Conservation (phyloP, 2,113 vertebrate species). For the Chaetorhynchus papuensis region DNA sequence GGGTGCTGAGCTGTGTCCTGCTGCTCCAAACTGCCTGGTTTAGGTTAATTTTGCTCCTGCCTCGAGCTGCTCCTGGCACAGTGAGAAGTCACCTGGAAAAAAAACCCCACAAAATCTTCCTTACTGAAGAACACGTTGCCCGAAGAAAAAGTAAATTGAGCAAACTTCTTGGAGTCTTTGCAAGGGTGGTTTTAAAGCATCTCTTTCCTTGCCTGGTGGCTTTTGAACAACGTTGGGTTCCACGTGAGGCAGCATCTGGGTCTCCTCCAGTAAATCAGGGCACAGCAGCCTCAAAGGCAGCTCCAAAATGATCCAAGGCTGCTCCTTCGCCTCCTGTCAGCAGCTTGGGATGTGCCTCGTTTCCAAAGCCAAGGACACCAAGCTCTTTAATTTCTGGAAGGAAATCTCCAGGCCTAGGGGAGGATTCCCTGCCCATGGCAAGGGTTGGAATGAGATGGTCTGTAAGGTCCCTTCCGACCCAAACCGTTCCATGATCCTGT, state of each 20-base stretch:
- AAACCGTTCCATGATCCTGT: rapidly evolving
- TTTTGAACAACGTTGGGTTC: rapidly evolving
- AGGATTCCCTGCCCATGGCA: neutral
- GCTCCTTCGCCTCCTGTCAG: neutral
- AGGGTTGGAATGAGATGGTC: neutral
- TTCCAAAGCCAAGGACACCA: neutral
- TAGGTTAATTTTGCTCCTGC: neutral
- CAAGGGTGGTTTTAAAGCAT: neutral
- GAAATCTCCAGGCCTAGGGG: neutral
- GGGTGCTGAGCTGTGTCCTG: neutral
- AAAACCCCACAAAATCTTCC: neutral
- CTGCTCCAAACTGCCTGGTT: neutral
- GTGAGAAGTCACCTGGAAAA: neutral
- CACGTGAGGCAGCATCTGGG: rapidly evolving
- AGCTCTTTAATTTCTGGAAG: neutral
- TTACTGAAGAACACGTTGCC: neutral
- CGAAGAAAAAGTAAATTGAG: neutral
- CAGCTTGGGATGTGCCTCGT: neutral
- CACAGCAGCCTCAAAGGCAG: rapidly evolving
- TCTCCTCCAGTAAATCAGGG: neutral
- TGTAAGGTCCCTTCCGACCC: neutral
- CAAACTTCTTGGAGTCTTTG: neutral
- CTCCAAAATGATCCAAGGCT: neutral
- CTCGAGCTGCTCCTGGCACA: neutral
- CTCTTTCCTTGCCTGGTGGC: neutral